Base-by-base conservation (phyloP, 1,140 invertebrate species). In the Rhyacophila brunnea region DNA sequence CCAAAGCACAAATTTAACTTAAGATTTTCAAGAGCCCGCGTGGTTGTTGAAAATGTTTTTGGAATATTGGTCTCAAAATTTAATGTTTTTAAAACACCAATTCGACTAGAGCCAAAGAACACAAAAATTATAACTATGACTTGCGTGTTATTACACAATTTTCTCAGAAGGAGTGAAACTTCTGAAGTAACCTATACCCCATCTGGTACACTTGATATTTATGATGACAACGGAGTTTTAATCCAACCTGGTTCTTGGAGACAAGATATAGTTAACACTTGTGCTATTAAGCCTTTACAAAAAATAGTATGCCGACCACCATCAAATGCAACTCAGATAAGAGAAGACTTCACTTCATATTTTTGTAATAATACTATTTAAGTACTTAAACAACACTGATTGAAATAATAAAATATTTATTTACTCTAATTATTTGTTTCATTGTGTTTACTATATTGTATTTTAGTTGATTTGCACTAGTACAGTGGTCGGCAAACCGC, bases 11-110 rank as follows among this genome's bases (percentile, higher is more conserved):
- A 68, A 18, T 79, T 71, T 48, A 79, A 77, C 62, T 67, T 70
- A 38, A 46, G 70, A 55, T 45, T 75, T 6, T 70, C 67, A 57
- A 40, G 52, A 57, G 70, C 68, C 17, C 62, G 70, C 9, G 60
- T 69, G 49, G 68, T 73, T 28, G 70, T 81, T 10, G 78, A 82
- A 69, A 81, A 80, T 70, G 70, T 70, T 35, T 82, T 81, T 69
- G 78, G 77, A 11, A 74, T 80, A 49, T 62, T 77, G 51, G 66
- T 71, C 11, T 58, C 67, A 5, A 65, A 65, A 48, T 80, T 77
- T 70, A 58, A 72, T 60, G 64, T 80, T 49, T 70, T 79, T 15
- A 51, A 63, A 62, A 74, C 68, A 60, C 68, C 70, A 28, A 67
- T 76, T 18, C 44, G 59, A 17, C 56, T 71, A 11, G 40, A 68